A percentile compares a stretch with the other conserved stretches of the same genome.
phyloP scores from a whole-genome alignment of 2,888 invertebrate species.

The Lobophora halterata region DNA sequence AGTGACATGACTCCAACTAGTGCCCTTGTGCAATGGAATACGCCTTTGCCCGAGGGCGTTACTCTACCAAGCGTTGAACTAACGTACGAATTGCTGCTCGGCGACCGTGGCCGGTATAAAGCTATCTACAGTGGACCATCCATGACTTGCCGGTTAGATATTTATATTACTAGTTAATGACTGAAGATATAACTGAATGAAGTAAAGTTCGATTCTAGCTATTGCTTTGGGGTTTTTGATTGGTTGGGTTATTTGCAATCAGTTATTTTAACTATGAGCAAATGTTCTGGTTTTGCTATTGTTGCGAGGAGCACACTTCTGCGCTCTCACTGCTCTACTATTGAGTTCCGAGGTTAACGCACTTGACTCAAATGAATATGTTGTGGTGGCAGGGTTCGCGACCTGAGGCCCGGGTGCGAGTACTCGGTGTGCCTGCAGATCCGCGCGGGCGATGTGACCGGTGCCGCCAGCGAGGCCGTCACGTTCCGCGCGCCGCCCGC shows the following conservation, averaged over 20 bases:
- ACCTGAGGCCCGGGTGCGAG: constrained; percentile 92
- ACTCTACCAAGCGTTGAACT: constrained; percentile 79
- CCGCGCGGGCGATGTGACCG: constrained; percentile 86
- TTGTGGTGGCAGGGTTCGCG: constrained; percentile 82
- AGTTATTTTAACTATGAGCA: too few relatives aligned
- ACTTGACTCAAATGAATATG: neutral
- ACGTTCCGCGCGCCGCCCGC: constrained; percentile 91
- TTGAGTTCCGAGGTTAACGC: too few relatives aligned
- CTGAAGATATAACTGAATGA: too few relatives aligned
- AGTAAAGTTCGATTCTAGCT: too few relatives aligned
- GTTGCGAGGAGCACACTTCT: too few relatives aligned
- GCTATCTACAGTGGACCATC: constrained; percentile 90
- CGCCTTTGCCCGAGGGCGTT: constrained; percentile 76
- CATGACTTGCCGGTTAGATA: constrained; percentile 83
- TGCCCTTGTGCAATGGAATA: constrained; percentile 92
- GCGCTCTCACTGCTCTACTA: too few relatives aligned
- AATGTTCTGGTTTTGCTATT: neutral
- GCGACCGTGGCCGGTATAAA: constrained; percentile 92
- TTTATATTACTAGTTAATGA: too few relatives aligned
- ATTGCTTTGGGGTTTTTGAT: too few relatives aligned
- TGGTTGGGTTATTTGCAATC: too few relatives aligned
- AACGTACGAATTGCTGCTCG: constrained; percentile 90
- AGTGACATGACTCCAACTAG: constrained; percentile 91
- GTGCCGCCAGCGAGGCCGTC: constrained; percentile 88
- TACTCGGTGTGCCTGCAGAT: constrained; percentile 91